Base-by-base conservation (phyloP, 2,888 invertebrate species). In the Euspilapteryx auroguttella region DNA sequence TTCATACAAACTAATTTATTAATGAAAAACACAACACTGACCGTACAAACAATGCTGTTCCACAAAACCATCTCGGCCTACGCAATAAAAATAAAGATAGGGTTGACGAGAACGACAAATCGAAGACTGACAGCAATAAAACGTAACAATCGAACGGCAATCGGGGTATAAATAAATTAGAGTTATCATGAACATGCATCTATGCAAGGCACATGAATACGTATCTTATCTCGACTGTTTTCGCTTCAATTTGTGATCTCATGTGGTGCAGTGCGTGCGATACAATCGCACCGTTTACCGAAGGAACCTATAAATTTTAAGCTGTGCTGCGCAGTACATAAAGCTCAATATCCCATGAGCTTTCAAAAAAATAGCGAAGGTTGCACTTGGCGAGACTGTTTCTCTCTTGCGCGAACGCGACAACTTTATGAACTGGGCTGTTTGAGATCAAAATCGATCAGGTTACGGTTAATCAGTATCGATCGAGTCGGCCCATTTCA, bases 261-360 rank as follows among this genome's bases (percentile, higher is more conserved):
- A 28, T 23, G 31, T 21, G 21, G 17, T 31, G 27, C 22, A 32
- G 41, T n/a, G n/a, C n/a, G n/a, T n/a, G n/a, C n/a, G n/a, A 42
- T 45, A 47, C 39, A 39, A 57, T 52, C 52, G 49, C 47, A 47
- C 48, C 47, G 51, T 45, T 50, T 51, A 49, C 44, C 34, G 45
- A 46, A 38, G 41, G 34, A 30, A 36, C 41, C 40, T 43, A 54
- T 54, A 51, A 51, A 59, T 43, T 41, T 39, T 28, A 34, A 36
- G 37, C 45, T 49, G 47, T 54, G 57, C 45, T 38, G 43, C 42
- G 31, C 31, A 24, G 36, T 38, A 34, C 44, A 38, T 37, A 49
- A 49, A 54, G 52, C 37, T 35, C 43, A 50, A 48, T 44, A 41
- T 32, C 21, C 10, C n/a, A 9, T n/a, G n/a, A n/a, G n/a, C n/a